Base-by-base conservation (phyloP, 2,888 invertebrate genomes). In the Synanthedon andrenaeformis region DNA sequence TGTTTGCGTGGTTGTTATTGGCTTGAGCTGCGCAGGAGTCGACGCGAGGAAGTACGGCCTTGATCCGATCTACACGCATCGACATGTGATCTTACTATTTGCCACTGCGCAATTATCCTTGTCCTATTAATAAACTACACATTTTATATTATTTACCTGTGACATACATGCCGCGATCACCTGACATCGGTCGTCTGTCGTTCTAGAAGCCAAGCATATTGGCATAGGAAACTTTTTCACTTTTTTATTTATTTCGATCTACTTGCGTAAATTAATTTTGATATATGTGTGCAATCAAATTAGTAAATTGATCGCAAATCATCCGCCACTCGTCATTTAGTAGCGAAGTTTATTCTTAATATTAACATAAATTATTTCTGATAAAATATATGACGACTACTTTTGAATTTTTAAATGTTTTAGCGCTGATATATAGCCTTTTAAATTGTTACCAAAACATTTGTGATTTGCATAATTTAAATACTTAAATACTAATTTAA, bases 61-160 rank as follows among this genome's bases (percentile, higher is more conserved):
- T 45, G 70, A 56, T 73, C 73, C 72, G 71, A 60, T 52, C 59
- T 45, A 14, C 59, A 59, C 62, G 62, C 62, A 60, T 58, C 41
- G 53, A 51, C 49, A 50, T 55, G 54, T 17, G 17, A 35, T n/a
- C 52, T 51, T 35, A 53, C 54, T 45, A 49, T 58, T 58, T 58
- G 52, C 41, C 59, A 63, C 57, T 65, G 61, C 66, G 65, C 62
- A 64, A 60, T 60, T 61, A 50, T 42, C 52, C 51, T 52, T 53
- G 17, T 45, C 17, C 28, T 53, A 56, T 54, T 58, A 51, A 59
- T 53, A 58, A 58, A 52, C 55, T 42, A 54, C 56, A 58, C 61
- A 55, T 51, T 35, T 35, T 35, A 35, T 35, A 35, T 35, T 35
- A 35, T 35, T 35, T 35, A 35, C 35, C 35, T 35, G 35, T 35